Evolutionary conservation across 2,113 vertebrate genomes (phyloP).

Genomic region (Saiga tatarica): DNA sequence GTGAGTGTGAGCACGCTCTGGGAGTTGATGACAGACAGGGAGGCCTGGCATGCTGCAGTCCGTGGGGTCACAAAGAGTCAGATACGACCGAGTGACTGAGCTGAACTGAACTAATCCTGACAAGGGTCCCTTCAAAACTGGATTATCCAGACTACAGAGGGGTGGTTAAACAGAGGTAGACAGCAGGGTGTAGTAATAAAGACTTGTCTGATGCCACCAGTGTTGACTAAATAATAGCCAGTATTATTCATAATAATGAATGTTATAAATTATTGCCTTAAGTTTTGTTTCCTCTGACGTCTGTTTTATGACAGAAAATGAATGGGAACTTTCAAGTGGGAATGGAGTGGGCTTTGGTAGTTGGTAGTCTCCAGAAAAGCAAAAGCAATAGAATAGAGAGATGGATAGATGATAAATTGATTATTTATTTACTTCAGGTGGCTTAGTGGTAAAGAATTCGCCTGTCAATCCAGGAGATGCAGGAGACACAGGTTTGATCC

Average conservation of each 20-base stretch:
- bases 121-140: not conserved
- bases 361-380: not conserved
- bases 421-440: not conserved
- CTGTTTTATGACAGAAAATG: not conserved
- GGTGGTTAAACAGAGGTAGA: not conserved
- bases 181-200: not conserved
- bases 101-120: not conserved
- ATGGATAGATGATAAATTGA: not conserved
- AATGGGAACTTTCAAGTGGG: not conserved
- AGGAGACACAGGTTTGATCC: not conserved
- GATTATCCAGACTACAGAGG: not conserved
- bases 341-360: not conserved
- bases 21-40: not conserved
- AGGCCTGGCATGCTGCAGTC: not conserved
- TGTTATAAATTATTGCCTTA: not conserved
- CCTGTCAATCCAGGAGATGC: not conserved
- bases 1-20: fast-evolving
- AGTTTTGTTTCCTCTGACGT: not conserved
- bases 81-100: not conserved
- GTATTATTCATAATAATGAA: not conserved
- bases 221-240: not conserved
- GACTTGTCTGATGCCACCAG: not conserved
- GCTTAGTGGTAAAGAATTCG: not conserved
- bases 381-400: not conserved
- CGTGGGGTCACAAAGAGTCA: not conserved